Conservation (phyloP, 2,888 invertebrate species). For the Eumerus sabulonum region DNA sequence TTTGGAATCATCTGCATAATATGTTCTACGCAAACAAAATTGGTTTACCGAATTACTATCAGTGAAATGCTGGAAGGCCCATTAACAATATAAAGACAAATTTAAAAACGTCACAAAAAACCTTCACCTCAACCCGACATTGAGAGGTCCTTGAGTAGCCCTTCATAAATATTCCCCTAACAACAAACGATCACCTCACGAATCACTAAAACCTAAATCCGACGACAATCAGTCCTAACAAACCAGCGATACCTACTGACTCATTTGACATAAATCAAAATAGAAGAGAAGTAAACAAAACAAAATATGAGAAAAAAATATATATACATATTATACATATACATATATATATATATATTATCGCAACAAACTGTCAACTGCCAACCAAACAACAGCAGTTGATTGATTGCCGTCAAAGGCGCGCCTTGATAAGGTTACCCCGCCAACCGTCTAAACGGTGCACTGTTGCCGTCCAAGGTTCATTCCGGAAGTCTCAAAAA, state of each 20-base stretch:
- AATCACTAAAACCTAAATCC: background rate
- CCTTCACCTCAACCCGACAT: too few relatives aligned
- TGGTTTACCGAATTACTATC: too few relatives aligned
- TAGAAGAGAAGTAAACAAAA: slow-evolving; percentile 11
- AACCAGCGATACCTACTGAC: background rate
- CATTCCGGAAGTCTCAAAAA: background rate
- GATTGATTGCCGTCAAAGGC: slow-evolving; percentile 59
- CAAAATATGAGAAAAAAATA: too few relatives aligned
- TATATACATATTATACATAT: too few relatives aligned
- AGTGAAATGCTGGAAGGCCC: too few relatives aligned
- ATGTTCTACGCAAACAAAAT: too few relatives aligned
- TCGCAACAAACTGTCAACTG: slow-evolving; percentile 41
- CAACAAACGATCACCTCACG: too few relatives aligned
- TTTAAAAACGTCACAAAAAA: too few relatives aligned
- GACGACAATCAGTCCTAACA: background rate
- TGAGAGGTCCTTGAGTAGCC: too few relatives aligned
- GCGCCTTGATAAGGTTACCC: slow-evolving; percentile 38
- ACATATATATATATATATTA: slow-evolving; percentile 25
- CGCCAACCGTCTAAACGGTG: background rate
- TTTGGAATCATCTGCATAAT: too few relatives aligned
- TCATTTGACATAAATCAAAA: background rate
- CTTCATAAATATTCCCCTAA: too few relatives aligned
- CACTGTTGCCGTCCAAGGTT: slow-evolving; percentile 14
- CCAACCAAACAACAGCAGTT: slow-evolving; percentile 6
- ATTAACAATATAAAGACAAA: too few relatives aligned